Conservation (phyloP, 35 echinoderm and acorn worm species). For the Ophiothrix spiculata region DNA sequence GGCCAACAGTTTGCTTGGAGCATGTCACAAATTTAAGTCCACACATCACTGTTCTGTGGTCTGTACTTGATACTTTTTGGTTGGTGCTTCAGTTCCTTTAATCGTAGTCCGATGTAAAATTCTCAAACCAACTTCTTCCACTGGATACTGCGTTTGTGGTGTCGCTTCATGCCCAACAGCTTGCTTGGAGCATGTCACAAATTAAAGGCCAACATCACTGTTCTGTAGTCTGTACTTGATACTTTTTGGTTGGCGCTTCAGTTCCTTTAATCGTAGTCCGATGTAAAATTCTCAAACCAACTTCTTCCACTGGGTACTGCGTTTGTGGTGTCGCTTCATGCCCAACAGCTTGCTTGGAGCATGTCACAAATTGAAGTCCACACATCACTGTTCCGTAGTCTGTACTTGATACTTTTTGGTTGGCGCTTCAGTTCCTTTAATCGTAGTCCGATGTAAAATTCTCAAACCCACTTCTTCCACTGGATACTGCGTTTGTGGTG, state of each 20-base stretch:
- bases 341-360: constrained; percentile 44
- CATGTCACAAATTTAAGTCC: too few relatives aligned
- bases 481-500: constrained; percentile 25
- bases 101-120: constrained; percentile 49
- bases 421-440: constrained; percentile 33
- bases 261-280: constrained; percentile 44
- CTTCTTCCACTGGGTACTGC: constrained; percentile 17
- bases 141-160: constrained; percentile 22
- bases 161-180: constrained; percentile 49
- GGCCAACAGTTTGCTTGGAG: too few relatives aligned
- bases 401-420: constrained; percentile 23
- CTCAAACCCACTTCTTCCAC: constrained; percentile 33
- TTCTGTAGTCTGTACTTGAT: not conserved
- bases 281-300: constrained; percentile 45
- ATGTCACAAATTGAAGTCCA: too few relatives aligned
- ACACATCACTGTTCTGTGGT: not conserved
- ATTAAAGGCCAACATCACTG: too few relatives aligned
- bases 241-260: constrained; percentile 27
- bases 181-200: too few relatives aligned
- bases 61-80: constrained; percentile 21
- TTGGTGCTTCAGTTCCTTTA: constrained; percentile 29
- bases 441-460: constrained; percentile 43
- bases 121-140: constrained; percentile 33
- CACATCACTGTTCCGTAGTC: not conserved
- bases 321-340: constrained; percentile 42